These are phyloP conservation scores for Geococcyx californianus DNA, from an alignment of 2,113 vertebrate species.

Conservation along the genomic window DNA sequence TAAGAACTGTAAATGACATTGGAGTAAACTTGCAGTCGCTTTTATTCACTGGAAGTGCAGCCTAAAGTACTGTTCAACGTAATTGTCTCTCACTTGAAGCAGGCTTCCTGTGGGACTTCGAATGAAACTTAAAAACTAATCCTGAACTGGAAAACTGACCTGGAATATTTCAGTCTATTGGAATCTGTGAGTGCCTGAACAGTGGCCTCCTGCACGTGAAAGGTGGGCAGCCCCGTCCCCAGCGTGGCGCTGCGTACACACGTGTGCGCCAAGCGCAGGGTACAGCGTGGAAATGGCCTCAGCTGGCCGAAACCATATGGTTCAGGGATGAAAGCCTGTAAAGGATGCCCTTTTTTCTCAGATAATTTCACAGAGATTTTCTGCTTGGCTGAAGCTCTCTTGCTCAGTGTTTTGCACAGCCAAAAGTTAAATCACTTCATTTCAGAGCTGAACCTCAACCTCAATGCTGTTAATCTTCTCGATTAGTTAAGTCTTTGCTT, in stretches of 20 bases:
- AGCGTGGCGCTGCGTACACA: not conserved
- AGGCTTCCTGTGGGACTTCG: not conserved
- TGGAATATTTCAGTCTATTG: not conserved
- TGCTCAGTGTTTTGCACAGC: conserved; percentile 26
- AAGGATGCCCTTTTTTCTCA: conserved; percentile 77
- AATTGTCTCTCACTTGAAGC: not conserved
- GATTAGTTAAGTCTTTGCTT: conserved; percentile 46
- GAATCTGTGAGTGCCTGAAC: not conserved
- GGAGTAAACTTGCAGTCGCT: not conserved
- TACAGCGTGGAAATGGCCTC: not conserved
- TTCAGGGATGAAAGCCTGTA: conserved; percentile 77
- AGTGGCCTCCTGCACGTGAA: not conserved
- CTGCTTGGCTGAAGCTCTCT: conserved; percentile 76
- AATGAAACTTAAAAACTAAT: not conserved
- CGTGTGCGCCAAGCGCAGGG: not conserved
- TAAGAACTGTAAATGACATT: not conserved
- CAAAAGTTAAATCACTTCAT: conserved; percentile 64
- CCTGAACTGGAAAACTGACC: not conserved
- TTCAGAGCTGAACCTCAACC: conserved; percentile 50
- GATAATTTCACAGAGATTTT: conserved; percentile 86
- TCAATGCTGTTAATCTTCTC: conserved; percentile 48
- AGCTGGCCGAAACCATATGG: not conserved
- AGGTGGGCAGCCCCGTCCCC: not conserved
- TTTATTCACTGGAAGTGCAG: not conserved
- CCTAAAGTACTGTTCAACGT: not conserved